Conservation (phyloP, 2,888 invertebrate species). For the Nomada flava region DNA sequence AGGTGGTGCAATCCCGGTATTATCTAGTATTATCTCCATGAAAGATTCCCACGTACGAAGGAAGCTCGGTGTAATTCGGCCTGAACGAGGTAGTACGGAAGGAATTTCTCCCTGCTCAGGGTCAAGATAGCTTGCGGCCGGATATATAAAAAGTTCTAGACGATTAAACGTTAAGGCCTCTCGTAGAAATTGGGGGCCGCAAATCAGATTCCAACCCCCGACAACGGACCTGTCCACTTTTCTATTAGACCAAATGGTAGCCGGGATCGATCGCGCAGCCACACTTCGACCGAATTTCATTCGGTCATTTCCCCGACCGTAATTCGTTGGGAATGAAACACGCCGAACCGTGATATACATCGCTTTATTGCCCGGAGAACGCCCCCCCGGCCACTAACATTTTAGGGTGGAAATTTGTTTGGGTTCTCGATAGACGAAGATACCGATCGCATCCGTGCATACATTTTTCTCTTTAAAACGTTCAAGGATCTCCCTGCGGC, state of each 20-base stretch:
- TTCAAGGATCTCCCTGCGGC: background rate
- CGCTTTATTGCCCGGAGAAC: conserved; percentile 12
- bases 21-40: no score
- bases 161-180: background rate
- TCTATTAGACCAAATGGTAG: background rate
- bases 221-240: background rate
- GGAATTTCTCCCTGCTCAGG: background rate
- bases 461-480: background rate
- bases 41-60: no score
- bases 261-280: conserved; percentile 25
- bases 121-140: background rate
- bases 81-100: no score
- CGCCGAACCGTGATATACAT: conserved; percentile 17
- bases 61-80: no score
- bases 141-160: conserved; percentile 1
- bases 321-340: conserved; percentile 9
- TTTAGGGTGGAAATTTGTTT: conserved; percentile 17
- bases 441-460: background rate
- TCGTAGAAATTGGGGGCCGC: background rate
- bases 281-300: conserved; percentile 25
- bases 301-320: conserved; percentile 7
- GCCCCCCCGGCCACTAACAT: background rate
- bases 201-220: conserved; percentile 3
- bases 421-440: background rate
- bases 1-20: no score